Conservation (phyloP, 2,888 invertebrate genomes). For the Neocrepidodera transversa region DNA sequence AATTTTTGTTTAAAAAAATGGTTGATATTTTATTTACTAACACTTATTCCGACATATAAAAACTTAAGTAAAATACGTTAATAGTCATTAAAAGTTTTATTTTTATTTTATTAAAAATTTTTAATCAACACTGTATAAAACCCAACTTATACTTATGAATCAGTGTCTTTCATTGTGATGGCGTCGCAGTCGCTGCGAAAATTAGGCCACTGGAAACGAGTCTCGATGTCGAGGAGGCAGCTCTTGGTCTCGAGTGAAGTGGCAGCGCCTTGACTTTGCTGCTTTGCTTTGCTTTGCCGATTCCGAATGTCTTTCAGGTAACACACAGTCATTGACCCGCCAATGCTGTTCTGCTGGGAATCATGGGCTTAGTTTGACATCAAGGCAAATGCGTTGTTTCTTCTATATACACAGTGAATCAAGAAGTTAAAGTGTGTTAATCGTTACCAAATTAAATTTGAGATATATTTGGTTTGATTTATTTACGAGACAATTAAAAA, state of each 20-base stretch:
- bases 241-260: conserved; percentile 17
- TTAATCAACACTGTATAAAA: conserved; percentile 7
- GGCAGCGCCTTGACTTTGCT: conserved; percentile 38
- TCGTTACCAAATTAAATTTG: too few species aligned
- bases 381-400: conserved; percentile 10
- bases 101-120: too few species aligned
- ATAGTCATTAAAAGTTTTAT: too few species aligned
- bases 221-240: conserved; percentile 21
- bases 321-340: conserved; percentile 44
- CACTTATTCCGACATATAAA: too few species aligned
- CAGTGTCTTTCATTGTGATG: conserved; percentile 10
- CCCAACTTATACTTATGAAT: too few species aligned
- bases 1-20: too few species aligned
- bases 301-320: conserved; percentile 44
- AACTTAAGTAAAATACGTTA: too few species aligned
- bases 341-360: conserved; percentile 14
- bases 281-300: conserved; percentile 42
- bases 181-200: conserved; percentile 22
- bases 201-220: conserved; percentile 37
- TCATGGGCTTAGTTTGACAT: conserved; percentile 14
- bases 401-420: too few species aligned
- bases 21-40: too few species aligned
- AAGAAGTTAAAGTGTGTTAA: too few species aligned
- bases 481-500: too few species aligned
- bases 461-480: too few species aligned